Evolutionary conservation across 2,888 invertebrate species (phyloP).

Genomic region (Chrysolina haemoptera): DNA sequence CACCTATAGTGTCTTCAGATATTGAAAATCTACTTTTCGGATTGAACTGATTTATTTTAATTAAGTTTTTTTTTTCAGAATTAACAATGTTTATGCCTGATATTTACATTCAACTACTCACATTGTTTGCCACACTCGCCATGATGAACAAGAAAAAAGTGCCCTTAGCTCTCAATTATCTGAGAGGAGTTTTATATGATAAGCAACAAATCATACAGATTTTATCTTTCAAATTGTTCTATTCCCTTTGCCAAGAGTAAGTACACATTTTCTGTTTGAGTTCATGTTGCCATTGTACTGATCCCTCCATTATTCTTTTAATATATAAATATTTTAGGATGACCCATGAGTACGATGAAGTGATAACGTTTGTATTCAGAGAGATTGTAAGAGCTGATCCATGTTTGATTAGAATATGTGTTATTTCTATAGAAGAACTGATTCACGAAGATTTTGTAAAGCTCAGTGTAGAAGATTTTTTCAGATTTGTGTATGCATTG

Average conservation of each 20-base stretch:
- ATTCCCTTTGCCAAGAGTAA: constrained; percentile 54
- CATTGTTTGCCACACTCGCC: constrained; percentile 52
- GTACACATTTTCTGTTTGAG: constrained; percentile 29
- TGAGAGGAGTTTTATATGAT: constrained; percentile 43
- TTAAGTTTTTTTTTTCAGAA: constrained; percentile 31
- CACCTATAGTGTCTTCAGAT: too few relatives aligned
- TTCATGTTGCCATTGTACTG: constrained; percentile 23
- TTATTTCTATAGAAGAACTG: constrained; percentile 53
- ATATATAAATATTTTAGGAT: constrained; percentile 47
- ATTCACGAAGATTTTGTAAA: constrained; percentile 53
- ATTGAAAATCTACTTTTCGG: neutral
- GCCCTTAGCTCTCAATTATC: constrained; percentile 44
- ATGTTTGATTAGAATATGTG: constrained; percentile 50
- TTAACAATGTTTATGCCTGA: constrained; percentile 43
- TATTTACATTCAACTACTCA: constrained; percentile 52
- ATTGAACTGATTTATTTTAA: neutral
- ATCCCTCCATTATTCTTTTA: neutral
- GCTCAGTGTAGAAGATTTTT: constrained; percentile 49
- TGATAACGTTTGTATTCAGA: constrained; percentile 49
- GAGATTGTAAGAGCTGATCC: constrained; percentile 51
- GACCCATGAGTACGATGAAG: constrained; percentile 53
- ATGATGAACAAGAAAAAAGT: constrained; percentile 52
- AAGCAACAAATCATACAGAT: constrained; percentile 48
- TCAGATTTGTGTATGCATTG: constrained; percentile 51
- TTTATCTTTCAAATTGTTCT: constrained; percentile 51